Percentiles rank a stretch among this genome's conserved stretches.
Evolutionary conservation across 2,113 vertebrate genomes (phyloP).

Genomic region (Ammodytes dubius): DNA sequence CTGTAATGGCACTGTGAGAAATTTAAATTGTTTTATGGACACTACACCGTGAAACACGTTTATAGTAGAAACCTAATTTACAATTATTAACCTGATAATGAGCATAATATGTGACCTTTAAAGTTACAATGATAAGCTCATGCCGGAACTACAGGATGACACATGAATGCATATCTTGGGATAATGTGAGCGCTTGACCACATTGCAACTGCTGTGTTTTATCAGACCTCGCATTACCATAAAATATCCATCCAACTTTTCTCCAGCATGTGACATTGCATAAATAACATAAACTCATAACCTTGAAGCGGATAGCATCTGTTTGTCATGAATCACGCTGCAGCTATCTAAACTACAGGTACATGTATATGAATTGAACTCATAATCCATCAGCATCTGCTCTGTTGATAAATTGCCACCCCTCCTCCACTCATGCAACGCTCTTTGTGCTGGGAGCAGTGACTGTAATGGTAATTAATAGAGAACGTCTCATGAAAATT

Average conservation of each 20-base stretch:
- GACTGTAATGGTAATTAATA: slow-evolving; percentile 75
- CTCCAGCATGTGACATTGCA: neutral
- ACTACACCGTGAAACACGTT: too few species aligned
- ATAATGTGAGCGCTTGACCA: neutral
- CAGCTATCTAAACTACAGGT: slow-evolving; percentile 14
- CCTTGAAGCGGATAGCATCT: slow-evolving; percentile 29
- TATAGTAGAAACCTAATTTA: too few species aligned
- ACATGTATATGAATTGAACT: slow-evolving; percentile 31
- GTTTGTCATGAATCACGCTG: slow-evolving; percentile 12
- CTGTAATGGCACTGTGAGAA: too few species aligned
- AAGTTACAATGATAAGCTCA: neutral
- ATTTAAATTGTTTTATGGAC: too few species aligned
- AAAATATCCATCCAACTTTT: neutral
- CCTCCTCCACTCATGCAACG: slow-evolving; percentile 14
- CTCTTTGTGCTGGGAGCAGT: slow-evolving; percentile 60
- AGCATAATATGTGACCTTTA: neutral
- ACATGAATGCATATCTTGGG: neutral
- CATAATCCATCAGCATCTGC: slow-evolving; percentile 58
- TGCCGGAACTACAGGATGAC: neutral
- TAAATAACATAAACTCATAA: slow-evolving; percentile 27
- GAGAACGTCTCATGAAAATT: slow-evolving; percentile 74
- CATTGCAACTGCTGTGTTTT: neutral
- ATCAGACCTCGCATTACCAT: neutral
- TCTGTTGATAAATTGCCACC: slow-evolving; percentile 47
- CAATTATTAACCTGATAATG: too few species aligned